Base-by-base conservation (phyloP, 2,888 invertebrate genomes). In the Bruchidius siliquastri region DNA sequence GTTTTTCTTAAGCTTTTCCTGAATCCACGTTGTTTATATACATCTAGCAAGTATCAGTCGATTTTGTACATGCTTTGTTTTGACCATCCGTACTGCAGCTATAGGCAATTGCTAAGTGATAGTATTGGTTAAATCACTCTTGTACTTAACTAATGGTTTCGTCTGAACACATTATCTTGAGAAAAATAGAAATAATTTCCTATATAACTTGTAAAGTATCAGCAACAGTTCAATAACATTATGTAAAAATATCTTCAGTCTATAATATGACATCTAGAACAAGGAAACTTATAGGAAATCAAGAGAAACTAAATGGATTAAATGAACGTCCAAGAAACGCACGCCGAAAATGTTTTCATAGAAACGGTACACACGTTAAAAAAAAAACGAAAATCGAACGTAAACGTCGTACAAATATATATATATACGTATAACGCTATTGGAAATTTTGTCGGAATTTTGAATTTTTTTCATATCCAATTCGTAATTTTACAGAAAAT, bases 191-290 rank as follows among this genome's bases (percentile, higher is more conserved):
- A 75, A 69, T 71, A 70, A 69, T 72, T 73, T 71, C 69, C 68
- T 73, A 73, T 72, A 72, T 74, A 49, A 71, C 30, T 66, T 67
- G 67, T 67, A 67, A 71, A 71, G 71, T 21, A 79, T 72, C 74
- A 76, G 78, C 76, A 81, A 80, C 79, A 80, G 76, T 79, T 80
- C 76, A 76, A 79, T 79, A 81, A 81, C 81, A 81, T 79, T 81
- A 77, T 80, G 80, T 80, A 80, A 80, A 80, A 83, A 84, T 84
- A 84, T 81, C 79, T 81, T 84, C 84, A 84, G 84, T 84, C 84
- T 83, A 77, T 80, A 70, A 67, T 79, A 80, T 76, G 81, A 81
- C 78, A 77, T 73, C 79, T 78, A 79, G 76, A 74, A 76, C 72
- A 76, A 49, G 6, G 49, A 1, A 49, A 49, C 3, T 71, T 68